Evolutionary conservation across 64 coral and sea anemone genomes (phyloP), one percentile per base, ranked within the genome.

Genomic region (Pachyseris speciosa): DNA sequence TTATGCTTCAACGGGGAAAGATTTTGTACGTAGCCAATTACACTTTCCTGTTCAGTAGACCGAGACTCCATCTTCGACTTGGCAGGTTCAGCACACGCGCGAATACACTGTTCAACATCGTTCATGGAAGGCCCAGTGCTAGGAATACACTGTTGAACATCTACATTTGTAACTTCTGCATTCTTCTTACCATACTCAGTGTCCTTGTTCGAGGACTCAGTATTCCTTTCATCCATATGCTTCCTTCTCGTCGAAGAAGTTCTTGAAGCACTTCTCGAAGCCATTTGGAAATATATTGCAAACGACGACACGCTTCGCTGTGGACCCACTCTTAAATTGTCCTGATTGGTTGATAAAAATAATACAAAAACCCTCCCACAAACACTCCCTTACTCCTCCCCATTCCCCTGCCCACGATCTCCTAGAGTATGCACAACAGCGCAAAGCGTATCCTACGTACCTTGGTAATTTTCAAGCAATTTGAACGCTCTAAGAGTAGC

Each of bases 11-110:
- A 37, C 11, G 84, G 84, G 15, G 11, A 86, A 86, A 86, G 64
- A 17, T 86, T 69, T 37, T 86, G 64, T 30, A 86, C 65, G 41
- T 87, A 87, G 45, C 38, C 85, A 53, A 87, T 73, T 45, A 87
- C 15, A 51, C 75, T 50, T 78, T 78, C 75, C 75, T 55, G 75
- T 52, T 78, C 75, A 15, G 43, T 33, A 78, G 75, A 78, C 19
- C 6, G 34, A 78, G 22, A 78, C 19, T 78, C 75, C 27, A 50
- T 78, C 43, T 78, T 78, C 41, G 42, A 78, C 24, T 78, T 77
- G 74, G 74, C 32, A 77, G 38, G 74, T 77, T 78, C 75, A 78
- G 75, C 17, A 78, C 39, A 55, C 75, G 2, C 42, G 26, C 4
- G 42, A 78, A 15, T 49, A 78, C 41, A 78, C 24, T 26, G 75